Evolutionary conservation across 2,113 vertebrate species (phyloP).

Genomic region (Albula goreensis): DNA sequence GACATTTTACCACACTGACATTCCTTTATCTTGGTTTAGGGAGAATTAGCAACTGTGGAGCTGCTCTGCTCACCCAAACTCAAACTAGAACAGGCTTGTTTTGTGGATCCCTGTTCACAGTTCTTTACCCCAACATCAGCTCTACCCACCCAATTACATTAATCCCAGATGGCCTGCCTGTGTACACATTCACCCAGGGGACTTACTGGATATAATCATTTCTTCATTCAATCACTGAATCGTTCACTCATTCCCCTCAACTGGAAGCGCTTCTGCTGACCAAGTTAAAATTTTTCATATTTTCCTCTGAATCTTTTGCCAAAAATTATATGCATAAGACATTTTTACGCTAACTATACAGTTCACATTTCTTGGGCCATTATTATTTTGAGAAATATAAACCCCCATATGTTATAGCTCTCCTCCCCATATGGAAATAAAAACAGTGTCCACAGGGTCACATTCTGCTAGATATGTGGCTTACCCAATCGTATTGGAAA

Average conservation of each 20-base stretch:
- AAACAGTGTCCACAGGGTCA: not conserved
- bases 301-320: constrained; percentile 13
- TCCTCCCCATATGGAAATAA: not conserved
- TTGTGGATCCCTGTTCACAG: not conserved
- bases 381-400: constrained; percentile 25
- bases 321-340: constrained; percentile 19
- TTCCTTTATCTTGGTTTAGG: not conserved
- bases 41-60: not conserved
- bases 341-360: constrained; percentile 2
- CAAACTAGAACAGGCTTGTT: not conserved
- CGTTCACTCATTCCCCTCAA: not conserved
- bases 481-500: not conserved
- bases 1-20: not conserved
- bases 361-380: constrained; percentile 3
- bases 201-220: not conserved
- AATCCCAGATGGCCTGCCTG: not conserved
- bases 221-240: not conserved
- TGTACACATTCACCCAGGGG: not conserved
- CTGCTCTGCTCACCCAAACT: not conserved
- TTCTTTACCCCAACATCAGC: not conserved
- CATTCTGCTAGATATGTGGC: not conserved
- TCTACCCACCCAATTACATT: not conserved
- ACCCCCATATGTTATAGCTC: not conserved
- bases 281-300: not conserved
- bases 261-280: constrained; percentile 16